Conservation (phyloP, 2,888 invertebrate genomes). For the Xestia xanthographa region DNA sequence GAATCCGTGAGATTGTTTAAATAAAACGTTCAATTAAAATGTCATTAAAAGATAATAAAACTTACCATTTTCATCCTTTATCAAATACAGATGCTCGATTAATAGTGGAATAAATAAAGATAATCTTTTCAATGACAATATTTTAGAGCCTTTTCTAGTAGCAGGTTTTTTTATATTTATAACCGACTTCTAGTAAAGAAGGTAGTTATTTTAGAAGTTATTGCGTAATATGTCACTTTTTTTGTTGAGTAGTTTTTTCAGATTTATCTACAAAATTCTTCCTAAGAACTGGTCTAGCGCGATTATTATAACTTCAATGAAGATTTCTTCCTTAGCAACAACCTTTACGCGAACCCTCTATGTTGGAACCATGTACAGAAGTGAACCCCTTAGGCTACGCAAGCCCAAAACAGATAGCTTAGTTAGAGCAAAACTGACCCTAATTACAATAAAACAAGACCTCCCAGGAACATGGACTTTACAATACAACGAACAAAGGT, state of each 20-base stretch:
- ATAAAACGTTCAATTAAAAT: constrained; percentile 63
- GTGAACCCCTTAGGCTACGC: constrained; percentile 37
- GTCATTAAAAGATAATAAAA: constrained; percentile 49
- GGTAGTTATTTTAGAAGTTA: background rate
- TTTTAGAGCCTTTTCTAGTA: constrained; percentile 1
- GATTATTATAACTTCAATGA: background rate
- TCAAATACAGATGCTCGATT: constrained; percentile 36
- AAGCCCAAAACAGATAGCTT: constrained; percentile 55
- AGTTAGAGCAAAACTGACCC: constrained; percentile 51
- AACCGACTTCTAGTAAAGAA: background rate
- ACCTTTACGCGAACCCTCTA: constrained; percentile 1
- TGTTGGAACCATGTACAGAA: constrained; percentile 9
- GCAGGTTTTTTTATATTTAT: background rate
- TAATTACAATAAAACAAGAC: constrained; percentile 67
- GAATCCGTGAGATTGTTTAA: constrained; percentile 46
- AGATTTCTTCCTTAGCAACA: constrained; percentile 19
- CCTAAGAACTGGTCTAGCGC: background rate
- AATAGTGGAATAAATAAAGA: constrained; percentile 18
- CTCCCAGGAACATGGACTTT: constrained; percentile 62
- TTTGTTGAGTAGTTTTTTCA: background rate
- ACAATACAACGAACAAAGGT: constrained; percentile 60
- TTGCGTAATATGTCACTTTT: background rate
- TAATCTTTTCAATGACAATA: constrained; percentile 7
- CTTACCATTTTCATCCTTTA: constrained; percentile 40
- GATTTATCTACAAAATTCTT: accelerated